Evolutionary conservation across 2,113 vertebrate genomes (phyloP), one percentile per base, ranked within the genome.

Genomic region (Poicephalus meyeri): DNA sequence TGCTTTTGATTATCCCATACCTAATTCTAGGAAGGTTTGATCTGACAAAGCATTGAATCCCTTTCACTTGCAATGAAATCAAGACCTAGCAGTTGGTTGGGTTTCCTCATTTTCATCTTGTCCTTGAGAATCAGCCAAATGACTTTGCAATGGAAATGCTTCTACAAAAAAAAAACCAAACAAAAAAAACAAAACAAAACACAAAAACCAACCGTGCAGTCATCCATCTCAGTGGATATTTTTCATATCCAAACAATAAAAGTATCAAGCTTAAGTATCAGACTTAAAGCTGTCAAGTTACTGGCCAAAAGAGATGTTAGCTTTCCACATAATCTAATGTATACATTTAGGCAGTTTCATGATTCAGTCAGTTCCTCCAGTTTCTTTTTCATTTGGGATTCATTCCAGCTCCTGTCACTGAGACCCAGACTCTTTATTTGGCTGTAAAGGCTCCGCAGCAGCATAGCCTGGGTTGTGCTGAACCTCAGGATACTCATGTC

Each of bases 281-380:
- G 71, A 93, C 68, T 93, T 96, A 95, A 95, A 95, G 47, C 35
- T 95, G 96, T 91, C 95, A 86, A 71, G 60, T 88, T 80, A 74
- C 64, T 41, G 73, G 95, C 88, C 93, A 95, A 88, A 94, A 93
- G 89, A 95, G 85, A 90, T 90, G 89, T 96, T 95, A 94, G 69
- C 10, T 1, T 93, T 96, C 93, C 88, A 83, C 61, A 64, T 64
- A 86, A 90, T 86, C 88, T 88, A 90, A 74, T 81, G 88, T 91
- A 88, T 91, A 96, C 55, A 71, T 80, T 93, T 86, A 86, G 72
- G 63, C 93, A 92, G 92, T 95, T 95, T 96, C 91, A 91, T 69
- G 76, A 64, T 86, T 95, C 55, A 44, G 20, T 86, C 50, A 64
- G 68, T 23, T 88, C 26, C 74, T 90, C 44, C 46, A 73, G 70